These are phyloP conservation scores for Apodemus agrarius DNA, from an alignment of 2,797 vertebrate species.

Conservation along the genomic window DNA sequence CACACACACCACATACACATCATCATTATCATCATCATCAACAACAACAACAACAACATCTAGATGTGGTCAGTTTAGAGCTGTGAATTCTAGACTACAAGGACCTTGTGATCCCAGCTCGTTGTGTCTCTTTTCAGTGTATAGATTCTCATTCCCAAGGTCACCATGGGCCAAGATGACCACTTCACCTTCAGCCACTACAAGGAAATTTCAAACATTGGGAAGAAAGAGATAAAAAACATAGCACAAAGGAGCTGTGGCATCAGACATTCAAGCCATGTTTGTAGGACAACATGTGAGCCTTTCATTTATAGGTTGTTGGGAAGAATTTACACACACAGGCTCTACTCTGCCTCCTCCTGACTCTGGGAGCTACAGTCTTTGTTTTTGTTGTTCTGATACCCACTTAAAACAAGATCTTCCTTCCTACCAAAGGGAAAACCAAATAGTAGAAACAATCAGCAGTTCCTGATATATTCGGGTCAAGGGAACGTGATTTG, in stretches of 20 bases:
- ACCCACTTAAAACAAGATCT: neutral
- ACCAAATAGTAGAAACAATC: neutral
- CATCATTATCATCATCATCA: neutral
- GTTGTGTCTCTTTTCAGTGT: neutral
- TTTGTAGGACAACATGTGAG: neutral
- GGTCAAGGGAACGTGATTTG: constrained; percentile 33
- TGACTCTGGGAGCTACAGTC: neutral
- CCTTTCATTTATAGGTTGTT: neutral
- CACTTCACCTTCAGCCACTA: neutral
- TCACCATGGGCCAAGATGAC: neutral
- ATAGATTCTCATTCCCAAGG: neutral
- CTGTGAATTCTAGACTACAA: neutral
- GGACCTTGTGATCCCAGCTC: neutral
- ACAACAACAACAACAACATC: neutral
- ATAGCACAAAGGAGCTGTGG: neutral
- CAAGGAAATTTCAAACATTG: neutral
- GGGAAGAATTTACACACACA: neutral
- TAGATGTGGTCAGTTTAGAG: neutral
- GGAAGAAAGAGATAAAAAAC: neutral
- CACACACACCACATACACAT: neutral
- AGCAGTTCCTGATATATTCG: constrained; percentile 23
- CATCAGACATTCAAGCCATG: neutral
- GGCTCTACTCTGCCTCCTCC: neutral
- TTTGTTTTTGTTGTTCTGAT: constrained; percentile 2
- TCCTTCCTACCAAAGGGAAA: neutral